Evolutionary conservation across 2,888 invertebrate genomes (phyloP), one percentile per base, ranked within the genome.

Genomic region (Sesia bembeciformis): DNA sequence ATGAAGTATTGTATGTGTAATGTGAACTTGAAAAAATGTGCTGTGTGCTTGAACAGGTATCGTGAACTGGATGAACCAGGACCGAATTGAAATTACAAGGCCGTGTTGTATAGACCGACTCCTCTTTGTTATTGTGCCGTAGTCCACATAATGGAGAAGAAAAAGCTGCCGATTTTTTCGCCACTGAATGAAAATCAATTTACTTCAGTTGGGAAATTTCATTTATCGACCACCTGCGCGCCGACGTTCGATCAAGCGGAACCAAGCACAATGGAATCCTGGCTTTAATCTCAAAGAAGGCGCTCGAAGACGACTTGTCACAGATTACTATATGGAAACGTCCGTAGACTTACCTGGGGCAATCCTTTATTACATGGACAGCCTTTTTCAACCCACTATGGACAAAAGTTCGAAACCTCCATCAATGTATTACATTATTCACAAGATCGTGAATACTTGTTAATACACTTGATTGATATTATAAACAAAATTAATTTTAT

Each of bases 191-290:
- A 71, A 78, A 81, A 81, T 77, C 74, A 78, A 81, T 79, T 78
- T 74, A 68, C 66, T 65, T 67, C 66, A 65, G 68, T 70, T 69
- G 68, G 66, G 69, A 76, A 76, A 78, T 74, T 75, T 76, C 73
- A 73, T 76, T 74, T 74, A 74, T 74, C 70, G 76, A 72, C 75
- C 81, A 81, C 80, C 80, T 81, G 79, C 68, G 70, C 66, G 58
- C 60, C 65, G 66, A 67, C 70, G 67, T 69, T 75, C 81, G 71
- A 79, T 78, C 76, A 76, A 69, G 62, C 70, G 69, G 59, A 63
- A 65, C 57, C 66, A 70, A 63, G 64, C 64, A 78, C 79, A 79
- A 78, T 72, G 60, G 72, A 58, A 56, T 59, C 67, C 60, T 57
- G 64, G 63, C 64, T 70, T 65, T 74, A 73, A 78, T 78, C 78